Base-by-base conservation (phyloP, 2,888 invertebrate genomes). In the Heteromyza rotundicornis region DNA sequence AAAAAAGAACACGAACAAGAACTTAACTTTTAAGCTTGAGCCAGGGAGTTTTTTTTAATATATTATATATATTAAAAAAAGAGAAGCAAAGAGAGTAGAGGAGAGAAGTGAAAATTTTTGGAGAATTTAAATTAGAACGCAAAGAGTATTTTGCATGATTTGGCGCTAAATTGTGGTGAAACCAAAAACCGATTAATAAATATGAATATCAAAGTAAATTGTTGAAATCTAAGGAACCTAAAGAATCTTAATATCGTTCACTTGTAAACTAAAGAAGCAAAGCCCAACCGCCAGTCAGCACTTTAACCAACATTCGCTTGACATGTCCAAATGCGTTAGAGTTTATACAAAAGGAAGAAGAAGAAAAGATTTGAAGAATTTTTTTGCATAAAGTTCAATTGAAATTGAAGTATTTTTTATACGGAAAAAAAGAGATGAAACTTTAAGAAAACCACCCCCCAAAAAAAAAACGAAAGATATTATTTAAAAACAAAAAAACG, bases 41-140 rank as follows among this genome's bases (percentile, higher is more conserved):
- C 19, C 5, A 40, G 12, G 14, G 40, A 40, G 40, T 24, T 50
- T 57, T 62, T 62, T 57, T 57, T 63, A 59, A 60, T 65, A 60
- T 65, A 65, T 62, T 60, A 64, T 64, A 64, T 64, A 62, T 64
- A 62, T 64, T 64, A 58, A 62, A 47, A 40, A n/a, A n/a, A 5
- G 12, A 32, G 32, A 7, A 27, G 27, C 27, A 10, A 27, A 27
- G 27, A 27, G 27, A 27, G 27, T 27, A 27, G 5, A 10, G 27
- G 27, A 27, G 27, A 10, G 27, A n/a, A n/a, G n/a, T n/a, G n/a
- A n/a, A n/a, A n/a, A n/a, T n/a, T n/a, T n/a, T 7, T 27, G 27
- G 10, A 27, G 10, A 7, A 10, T 5, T 27, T 27, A 27, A 5
- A 7, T 27, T 27, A 5, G 27, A 5, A 27, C 27, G 27, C 27